Percentiles rank a stretch among this genome's conserved stretches.
Evolutionary conservation across 1,140 invertebrate species (phyloP).

Genomic region (Danaus plexippus): DNA sequence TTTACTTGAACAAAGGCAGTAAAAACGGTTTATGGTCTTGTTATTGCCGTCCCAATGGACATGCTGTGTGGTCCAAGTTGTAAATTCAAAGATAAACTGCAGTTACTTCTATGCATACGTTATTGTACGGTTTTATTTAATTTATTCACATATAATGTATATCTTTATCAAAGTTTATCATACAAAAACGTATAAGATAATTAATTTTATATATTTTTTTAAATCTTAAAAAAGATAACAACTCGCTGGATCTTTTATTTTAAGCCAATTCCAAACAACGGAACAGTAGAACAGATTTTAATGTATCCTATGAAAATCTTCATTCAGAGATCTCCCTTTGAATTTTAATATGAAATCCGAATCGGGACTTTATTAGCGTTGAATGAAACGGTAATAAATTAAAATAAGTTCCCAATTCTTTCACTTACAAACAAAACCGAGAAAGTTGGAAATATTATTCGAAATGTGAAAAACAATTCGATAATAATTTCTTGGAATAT

Average conservation of each 20-base stretch:
- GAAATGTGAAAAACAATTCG: too few relatives aligned
- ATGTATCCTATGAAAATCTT: slow-evolving; percentile 70
- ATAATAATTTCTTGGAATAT: too few relatives aligned
- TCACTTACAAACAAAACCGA: slow-evolving; percentile 10
- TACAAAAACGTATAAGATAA: too few relatives aligned
- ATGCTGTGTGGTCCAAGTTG: slow-evolving; percentile 28
- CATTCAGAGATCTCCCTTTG: slow-evolving; percentile 59
- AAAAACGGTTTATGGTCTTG: slow-evolving; percentile 71
- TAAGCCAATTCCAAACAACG: slow-evolving; percentile 32
- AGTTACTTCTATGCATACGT: too few relatives aligned
- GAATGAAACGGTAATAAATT: slow-evolving; percentile 55
- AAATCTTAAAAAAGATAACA: not conserved
- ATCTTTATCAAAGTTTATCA: too few relatives aligned
- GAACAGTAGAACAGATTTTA: slow-evolving; percentile 66
- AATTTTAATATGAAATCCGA: slow-evolving; percentile 67
- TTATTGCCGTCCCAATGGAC: slow-evolving; percentile 66
- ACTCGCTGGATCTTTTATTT: slow-evolving; percentile 22
- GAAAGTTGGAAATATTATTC: too few relatives aligned
- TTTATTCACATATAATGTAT: too few relatives aligned
- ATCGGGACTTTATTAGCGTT: slow-evolving; percentile 64
- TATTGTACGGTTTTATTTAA: too few relatives aligned
- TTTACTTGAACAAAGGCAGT: slow-evolving; percentile 70
- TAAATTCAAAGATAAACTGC: slow-evolving; percentile 4
- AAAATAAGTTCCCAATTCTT: slow-evolving; percentile 44
- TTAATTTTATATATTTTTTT: not conserved